These are phyloP conservation scores for Hartigia nigra DNA, from an alignment of 2,888 invertebrate species.

Conservation along the genomic window DNA sequence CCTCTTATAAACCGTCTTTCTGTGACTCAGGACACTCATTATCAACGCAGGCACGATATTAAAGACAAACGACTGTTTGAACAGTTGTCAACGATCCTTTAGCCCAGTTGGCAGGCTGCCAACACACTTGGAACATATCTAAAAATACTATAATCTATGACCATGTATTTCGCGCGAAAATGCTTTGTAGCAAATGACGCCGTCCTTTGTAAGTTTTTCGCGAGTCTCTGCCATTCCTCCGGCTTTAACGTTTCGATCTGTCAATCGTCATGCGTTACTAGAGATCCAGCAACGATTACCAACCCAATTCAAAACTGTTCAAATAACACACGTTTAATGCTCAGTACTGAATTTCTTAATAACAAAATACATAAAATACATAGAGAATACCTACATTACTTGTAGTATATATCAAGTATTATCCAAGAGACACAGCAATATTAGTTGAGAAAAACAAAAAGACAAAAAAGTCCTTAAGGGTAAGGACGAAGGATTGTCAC, in stretches of 20 bases:
- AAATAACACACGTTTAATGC: neutral
- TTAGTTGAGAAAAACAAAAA: too few species aligned
- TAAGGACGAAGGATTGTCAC: neutral
- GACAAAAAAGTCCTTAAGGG: too few species aligned
- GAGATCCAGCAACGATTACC: neutral
- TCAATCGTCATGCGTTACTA: neutral
- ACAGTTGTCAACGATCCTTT: slow-evolving; percentile 48
- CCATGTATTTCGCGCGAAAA: slow-evolving; percentile 27
- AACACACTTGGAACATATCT: slow-evolving; percentile 25
- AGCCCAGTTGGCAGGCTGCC: slow-evolving; percentile 44
- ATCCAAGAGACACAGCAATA: too few species aligned
- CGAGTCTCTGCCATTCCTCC: neutral
- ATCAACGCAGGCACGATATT: slow-evolving; percentile 18
- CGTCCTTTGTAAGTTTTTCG: neutral
- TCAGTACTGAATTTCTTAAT: neutral
- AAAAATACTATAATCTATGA: neutral
- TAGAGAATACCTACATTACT: neutral
- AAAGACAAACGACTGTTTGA: slow-evolving; percentile 53
- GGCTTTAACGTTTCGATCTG: neutral
- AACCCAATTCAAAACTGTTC: neutral
- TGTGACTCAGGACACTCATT: neutral
- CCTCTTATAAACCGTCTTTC: neutral
- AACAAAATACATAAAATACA: neutral
- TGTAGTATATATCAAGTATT: neutral
- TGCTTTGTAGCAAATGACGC: neutral